Conservation (phyloP, 2,888 invertebrate species). For the Dynastes hyllus region DNA sequence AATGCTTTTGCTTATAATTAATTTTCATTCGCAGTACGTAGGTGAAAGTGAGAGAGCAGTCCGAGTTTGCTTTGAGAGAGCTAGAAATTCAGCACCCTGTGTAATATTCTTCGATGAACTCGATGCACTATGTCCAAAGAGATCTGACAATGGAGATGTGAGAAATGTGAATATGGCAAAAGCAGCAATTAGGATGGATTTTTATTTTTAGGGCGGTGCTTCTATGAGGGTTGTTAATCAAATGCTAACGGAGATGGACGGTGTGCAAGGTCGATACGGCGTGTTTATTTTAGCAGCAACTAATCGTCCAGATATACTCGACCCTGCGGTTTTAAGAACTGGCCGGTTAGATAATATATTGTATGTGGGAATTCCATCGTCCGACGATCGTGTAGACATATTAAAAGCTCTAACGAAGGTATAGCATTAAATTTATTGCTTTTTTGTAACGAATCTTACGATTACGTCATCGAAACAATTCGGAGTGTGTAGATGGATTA, state of each 20-base stretch:
- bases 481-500: not conserved
- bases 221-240: constrained; percentile 95
- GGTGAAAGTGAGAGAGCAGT: constrained; percentile 99
- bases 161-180: constrained; percentile 49
- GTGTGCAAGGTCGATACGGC: constrained; percentile 91
- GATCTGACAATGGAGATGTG: constrained; percentile 82
- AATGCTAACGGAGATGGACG: constrained; percentile 98
- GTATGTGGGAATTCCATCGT: constrained; percentile 90
- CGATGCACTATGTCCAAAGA: constrained; percentile 94
- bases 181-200: not conserved
- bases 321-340: constrained; percentile 92
- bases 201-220: constrained; percentile 75
- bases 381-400: constrained; percentile 89
- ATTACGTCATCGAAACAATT: no score
- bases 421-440: constrained; percentile 36
- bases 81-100: constrained; percentile 95
- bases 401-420: constrained; percentile 91
- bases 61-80: constrained; percentile 95
- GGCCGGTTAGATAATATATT: constrained; percentile 93
- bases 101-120: constrained; percentile 99
- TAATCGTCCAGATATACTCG: constrained; percentile 97
- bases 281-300: constrained; percentile 98
- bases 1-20: constrained; percentile 39
- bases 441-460: no score
- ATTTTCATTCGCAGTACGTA: constrained; percentile 81